phyloP scores from a whole-genome alignment of 2,113 vertebrate species.

The Phrynocephalus versicolor region DNA sequence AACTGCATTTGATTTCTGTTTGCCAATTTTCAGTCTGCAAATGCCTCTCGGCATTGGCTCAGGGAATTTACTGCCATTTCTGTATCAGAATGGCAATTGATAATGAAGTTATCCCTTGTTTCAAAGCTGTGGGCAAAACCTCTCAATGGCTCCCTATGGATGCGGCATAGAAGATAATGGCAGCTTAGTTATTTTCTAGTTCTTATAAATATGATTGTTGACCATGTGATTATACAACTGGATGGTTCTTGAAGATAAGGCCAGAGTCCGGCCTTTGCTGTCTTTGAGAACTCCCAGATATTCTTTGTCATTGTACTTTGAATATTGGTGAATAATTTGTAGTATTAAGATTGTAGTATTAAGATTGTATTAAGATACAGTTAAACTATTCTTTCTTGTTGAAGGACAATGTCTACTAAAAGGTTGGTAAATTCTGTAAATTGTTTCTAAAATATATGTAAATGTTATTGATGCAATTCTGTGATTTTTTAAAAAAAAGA shows the following conservation, averaged over 20 bases:
- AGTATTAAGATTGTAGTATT: neutral
- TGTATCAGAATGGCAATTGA: neutral
- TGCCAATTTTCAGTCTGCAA: neutral
- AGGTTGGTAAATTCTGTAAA: slow-evolving; percentile 54
- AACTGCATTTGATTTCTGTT: neutral
- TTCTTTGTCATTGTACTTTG: neutral
- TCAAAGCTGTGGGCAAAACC: neutral
- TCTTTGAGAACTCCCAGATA: neutral
- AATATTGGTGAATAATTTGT: neutral
- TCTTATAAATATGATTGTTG: neutral
- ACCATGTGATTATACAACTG: neutral
- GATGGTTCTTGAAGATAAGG: neutral
- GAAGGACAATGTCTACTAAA: slow-evolving; percentile 66
- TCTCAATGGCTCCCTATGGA: neutral
- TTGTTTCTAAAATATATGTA: neutral
- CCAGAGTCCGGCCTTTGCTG: neutral
- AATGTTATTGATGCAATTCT: neutral
- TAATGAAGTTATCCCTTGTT: neutral
- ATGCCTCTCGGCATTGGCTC: neutral
- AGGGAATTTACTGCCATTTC: neutral
- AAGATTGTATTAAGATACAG: neutral
- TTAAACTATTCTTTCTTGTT: slow-evolving; percentile 31
- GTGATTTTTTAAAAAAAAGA: neutral
- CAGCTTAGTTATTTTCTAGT: neutral
- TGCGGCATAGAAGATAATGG: neutral